phyloP scores from a whole-genome alignment of 2,888 invertebrate species.

The Crocallis elinguaria region DNA sequence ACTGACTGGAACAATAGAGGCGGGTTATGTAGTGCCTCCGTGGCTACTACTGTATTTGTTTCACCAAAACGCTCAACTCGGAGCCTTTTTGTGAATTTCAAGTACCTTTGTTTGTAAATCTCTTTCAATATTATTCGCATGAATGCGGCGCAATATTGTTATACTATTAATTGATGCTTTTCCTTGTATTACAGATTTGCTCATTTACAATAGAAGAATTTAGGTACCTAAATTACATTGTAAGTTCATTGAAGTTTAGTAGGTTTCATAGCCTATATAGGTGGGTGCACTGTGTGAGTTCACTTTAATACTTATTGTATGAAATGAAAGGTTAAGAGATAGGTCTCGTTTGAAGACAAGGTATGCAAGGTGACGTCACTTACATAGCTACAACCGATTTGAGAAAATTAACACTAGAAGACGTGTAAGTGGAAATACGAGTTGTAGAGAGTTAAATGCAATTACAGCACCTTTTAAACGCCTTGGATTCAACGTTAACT shows the following conservation, averaged over 20 bases:
- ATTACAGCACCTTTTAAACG: slow-evolving; percentile 47
- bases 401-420: slow-evolving; percentile 59
- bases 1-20: slow-evolving; percentile 56
- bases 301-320: too few species aligned
- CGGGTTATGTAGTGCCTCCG: slow-evolving; percentile 48
- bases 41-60: slow-evolving; percentile 52
- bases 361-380: slow-evolving; percentile 55
- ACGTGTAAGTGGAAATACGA: slow-evolving; percentile 60
- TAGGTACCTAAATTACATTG: background rate
- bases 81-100: slow-evolving; percentile 25
- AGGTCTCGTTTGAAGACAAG: slow-evolving; percentile 29
- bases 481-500: slow-evolving; percentile 39
- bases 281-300: too few species aligned
- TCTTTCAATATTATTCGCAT: background rate
- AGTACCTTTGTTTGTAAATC: slow-evolving; percentile 28
- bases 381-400: slow-evolving; percentile 59
- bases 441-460: slow-evolving; percentile 50
- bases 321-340: too few species aligned
- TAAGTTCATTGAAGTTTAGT: background rate
- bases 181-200: background rate
- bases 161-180: slow-evolving; percentile 1
- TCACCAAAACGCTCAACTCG: slow-evolving; percentile 25
- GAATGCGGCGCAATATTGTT: slow-evolving; percentile 1
- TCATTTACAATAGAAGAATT: background rate
- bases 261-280: background rate